Conservation (phyloP, 2,888 invertebrate genomes). For the Poecilus cupreus region DNA sequence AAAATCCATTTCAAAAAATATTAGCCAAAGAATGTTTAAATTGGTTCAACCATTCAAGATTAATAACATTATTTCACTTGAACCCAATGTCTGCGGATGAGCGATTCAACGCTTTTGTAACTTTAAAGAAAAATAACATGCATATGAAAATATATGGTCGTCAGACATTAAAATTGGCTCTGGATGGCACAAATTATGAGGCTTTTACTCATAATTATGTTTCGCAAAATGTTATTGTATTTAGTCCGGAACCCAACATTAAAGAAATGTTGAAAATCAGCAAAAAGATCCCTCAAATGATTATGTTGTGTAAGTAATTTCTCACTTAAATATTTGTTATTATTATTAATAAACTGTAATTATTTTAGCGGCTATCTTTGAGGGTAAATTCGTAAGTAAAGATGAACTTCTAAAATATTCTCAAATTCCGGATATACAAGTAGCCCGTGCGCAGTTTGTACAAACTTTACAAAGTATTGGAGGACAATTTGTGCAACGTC, state of each 20-base stretch:
- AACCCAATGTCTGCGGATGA: conserved; percentile 83
- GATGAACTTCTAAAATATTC: conserved; percentile 82
- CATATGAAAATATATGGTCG: conserved; percentile 80
- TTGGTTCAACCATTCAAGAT: conserved; percentile 82
- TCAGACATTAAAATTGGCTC: conserved; percentile 80
- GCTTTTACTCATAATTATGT: conserved; percentile 79
- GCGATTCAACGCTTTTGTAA: conserved; percentile 78
- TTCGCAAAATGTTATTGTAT: conserved; percentile 81
- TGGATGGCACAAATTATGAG: conserved; percentile 81
- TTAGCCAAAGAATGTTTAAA: conserved; percentile 82
- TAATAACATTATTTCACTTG: conserved; percentile 83
- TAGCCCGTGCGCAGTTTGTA: conserved; percentile 81
- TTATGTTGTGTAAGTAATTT: conserved; percentile 78
- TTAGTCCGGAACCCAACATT: conserved; percentile 81
- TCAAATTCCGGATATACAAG: conserved; percentile 79
- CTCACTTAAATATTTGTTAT: background rate
- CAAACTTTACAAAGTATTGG: conserved; percentile 81
- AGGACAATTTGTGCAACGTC: conserved; percentile 78
- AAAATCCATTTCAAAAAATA: conserved; percentile 83
- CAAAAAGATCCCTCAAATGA: conserved; percentile 82
- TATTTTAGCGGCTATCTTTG: conserved; percentile 81
- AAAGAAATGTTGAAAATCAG: conserved; percentile 78
- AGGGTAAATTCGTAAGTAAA: conserved; percentile 80
- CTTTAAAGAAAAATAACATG: conserved; percentile 81
- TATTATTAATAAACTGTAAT: conserved; percentile 9